Base-by-base conservation (phyloP, 23 tunicate genomes). In the Pegea sp. region DNA sequence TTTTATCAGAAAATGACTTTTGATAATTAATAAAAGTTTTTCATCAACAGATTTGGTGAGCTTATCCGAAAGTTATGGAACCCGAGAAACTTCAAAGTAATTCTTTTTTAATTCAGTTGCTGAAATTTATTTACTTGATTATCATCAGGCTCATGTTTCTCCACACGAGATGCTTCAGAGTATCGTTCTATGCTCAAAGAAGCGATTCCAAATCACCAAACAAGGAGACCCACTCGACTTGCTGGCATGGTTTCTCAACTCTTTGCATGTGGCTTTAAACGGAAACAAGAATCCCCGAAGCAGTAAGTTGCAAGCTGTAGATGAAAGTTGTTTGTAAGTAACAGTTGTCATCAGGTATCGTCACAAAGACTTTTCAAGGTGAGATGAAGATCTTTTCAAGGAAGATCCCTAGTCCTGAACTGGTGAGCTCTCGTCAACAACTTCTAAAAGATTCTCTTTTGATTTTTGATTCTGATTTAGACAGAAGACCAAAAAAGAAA, bases 111-210 rank as follows among this genome's bases (percentile, higher is more conserved):
- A 50, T 11, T 50, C 20, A 13, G n/a, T n/a, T n/a, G n/a, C n/a
- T n/a, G 46, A 8, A 8, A 8, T 38, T 38, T 11, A 8, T 11
- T 38, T 11, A 25, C 48, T 13, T 22, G 23, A 20, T 11, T 25
- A 43, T 46, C 29, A 33, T 34, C 33, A 66, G 75, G 88, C 96
- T 4, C 96, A 87, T 58, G 88, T 87, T 6, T 76, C 89, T 0
- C 96, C 96, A n/a, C 96, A 87, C 49, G 96, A 87, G 49, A 75
- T 87, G 78, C 46, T 87, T 57, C 96, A 87, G 60, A 69, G 78
- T 55, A 76, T 87, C 0, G 96, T 87, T 54, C 60, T 87, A 68
- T 70, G 86, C 38, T 87, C 96, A 50, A 59, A 69, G 20, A 74
- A 74, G 33, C 60, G 86, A 25, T 87, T 87, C 52, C 96, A 87